Conservation (phyloP, 2,797 vertebrate genomes). For the Sebastes hubbsi region DNA sequence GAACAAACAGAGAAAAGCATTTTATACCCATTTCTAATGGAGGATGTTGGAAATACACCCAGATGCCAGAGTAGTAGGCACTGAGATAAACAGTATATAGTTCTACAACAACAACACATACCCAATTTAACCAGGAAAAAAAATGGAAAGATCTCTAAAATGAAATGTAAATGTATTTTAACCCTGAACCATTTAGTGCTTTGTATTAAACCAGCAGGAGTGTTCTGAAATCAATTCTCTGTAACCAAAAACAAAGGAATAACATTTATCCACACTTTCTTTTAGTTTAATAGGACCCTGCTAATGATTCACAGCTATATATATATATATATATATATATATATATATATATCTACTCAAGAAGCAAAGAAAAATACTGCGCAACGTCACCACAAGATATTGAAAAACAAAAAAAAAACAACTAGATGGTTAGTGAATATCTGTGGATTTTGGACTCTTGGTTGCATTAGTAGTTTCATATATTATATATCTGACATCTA, state of each 20-base stretch:
- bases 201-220: too few relatives aligned
- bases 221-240: too few relatives aligned
- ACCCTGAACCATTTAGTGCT: too few relatives aligned
- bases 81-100: background rate
- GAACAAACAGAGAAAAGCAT: conserved; percentile 25
- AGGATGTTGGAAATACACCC: background rate
- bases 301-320: background rate
- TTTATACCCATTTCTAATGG: background rate
- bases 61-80: background rate
- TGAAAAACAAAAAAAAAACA: too few relatives aligned
- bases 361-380: background rate
- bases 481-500: too few relatives aligned
- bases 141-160: background rate
- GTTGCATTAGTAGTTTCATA: too few relatives aligned
- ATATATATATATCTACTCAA: background rate
- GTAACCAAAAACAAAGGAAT: background rate
- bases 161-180: too few relatives aligned
- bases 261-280: background rate
- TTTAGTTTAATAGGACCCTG: too few relatives aligned
- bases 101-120: background rate
- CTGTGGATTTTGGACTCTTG: too few relatives aligned
- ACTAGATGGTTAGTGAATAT: too few relatives aligned
- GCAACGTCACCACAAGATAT: background rate
- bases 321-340: background rate
- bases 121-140: background rate